A percentile compares a stretch with the other conserved stretches of the same genome.
Conservation (phyloP, 2,797 vertebrate species). For the Pogonophryne albipinna region DNA sequence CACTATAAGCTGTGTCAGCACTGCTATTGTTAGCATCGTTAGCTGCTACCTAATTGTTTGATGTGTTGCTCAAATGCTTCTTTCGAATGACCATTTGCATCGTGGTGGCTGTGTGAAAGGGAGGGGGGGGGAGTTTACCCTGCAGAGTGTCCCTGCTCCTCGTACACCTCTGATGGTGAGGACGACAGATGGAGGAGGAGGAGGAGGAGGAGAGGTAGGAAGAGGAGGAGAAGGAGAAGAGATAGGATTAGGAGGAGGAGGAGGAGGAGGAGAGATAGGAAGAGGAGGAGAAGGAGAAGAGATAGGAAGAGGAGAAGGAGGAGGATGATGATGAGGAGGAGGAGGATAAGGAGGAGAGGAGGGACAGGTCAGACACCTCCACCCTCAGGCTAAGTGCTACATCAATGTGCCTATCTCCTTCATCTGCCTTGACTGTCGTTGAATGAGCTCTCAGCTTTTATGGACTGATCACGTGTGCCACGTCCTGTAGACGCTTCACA, state of each 20-base stretch:
- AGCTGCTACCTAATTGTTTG: too few relatives aligned
- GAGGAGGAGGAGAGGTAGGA: neutral
- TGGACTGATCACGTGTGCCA: conserved; percentile 25
- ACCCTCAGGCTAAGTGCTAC: conserved; percentile 81
- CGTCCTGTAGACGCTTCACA: neutral
- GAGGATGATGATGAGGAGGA: neutral
- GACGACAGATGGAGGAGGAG: conserved; percentile 2
- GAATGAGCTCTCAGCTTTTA: conserved; percentile 49
- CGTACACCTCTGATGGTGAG: conserved; percentile 35
- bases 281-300: neutral
- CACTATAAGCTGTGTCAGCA: too few relatives aligned
- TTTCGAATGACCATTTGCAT: neutral
- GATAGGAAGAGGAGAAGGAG: neutral
- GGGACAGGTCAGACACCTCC: conserved; percentile 82
- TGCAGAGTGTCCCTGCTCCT: conserved; percentile 1
- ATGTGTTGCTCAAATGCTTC: too few relatives aligned
- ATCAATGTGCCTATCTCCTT: conserved; percentile 73
- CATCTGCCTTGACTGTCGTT: conserved; percentile 16
- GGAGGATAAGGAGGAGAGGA: neutral
- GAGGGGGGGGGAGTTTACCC: conserved; percentile 11
- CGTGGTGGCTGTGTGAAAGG: neutral
- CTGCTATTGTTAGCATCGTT: too few relatives aligned
- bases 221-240: neutral
- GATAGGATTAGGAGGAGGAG: too few relatives aligned
- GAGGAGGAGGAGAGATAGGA: neutral